Evolutionary conservation across 2,797 vertebrate genomes (phyloP).

Genomic region (Lerista edwardsae): DNA sequence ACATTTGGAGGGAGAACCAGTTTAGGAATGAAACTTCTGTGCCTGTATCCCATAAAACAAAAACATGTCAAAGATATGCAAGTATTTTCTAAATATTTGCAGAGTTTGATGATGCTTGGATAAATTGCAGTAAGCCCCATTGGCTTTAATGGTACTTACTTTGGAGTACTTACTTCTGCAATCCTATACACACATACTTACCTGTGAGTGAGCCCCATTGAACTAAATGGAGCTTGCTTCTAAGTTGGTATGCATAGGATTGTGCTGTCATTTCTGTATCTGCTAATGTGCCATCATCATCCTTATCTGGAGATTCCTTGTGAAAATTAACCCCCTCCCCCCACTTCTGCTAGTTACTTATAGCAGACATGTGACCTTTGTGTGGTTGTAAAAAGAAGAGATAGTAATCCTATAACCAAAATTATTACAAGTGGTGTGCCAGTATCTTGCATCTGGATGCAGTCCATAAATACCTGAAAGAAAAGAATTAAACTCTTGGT

Average conservation of each 20-base stretch:
- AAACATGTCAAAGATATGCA: background rate
- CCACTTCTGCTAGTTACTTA: background rate
- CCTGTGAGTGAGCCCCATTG: too few species aligned
- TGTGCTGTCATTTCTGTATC: background rate
- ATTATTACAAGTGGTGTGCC: background rate
- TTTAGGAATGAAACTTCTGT: background rate
- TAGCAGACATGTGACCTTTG: fast-evolving
- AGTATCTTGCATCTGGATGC: conserved; percentile 1
- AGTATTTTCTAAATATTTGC: background rate
- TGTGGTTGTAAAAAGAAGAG: conserved; percentile 1
- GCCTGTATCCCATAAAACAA: background rate
- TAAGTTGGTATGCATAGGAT: too few species aligned
- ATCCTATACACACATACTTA: too few species aligned
- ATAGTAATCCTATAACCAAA: background rate
- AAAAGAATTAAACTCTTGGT: background rate
- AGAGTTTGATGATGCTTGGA: background rate
- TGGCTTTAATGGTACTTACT: background rate
- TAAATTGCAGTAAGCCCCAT: background rate
- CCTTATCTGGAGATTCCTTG: background rate
- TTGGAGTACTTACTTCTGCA: background rate
- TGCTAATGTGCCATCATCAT: background rate
- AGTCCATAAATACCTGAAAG: background rate
- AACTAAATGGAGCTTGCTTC: too few species aligned
- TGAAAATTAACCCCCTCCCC: background rate
- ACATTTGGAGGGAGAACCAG: background rate